phyloP scores from a whole-genome alignment of 35 echinoderm and acorn worm species.

The Stichopus chloronotus region DNA sequence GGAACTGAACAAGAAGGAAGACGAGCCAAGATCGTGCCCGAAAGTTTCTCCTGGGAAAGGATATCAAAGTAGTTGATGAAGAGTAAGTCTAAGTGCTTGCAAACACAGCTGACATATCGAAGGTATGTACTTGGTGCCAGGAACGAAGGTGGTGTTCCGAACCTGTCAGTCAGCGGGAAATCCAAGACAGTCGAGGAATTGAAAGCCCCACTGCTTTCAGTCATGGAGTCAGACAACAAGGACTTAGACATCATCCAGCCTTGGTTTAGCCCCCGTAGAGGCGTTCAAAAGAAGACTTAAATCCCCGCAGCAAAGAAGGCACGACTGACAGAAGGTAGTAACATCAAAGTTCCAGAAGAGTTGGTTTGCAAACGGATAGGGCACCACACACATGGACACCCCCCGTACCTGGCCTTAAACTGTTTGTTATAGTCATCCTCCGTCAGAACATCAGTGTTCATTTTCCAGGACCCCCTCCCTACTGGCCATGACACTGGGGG shows the following conservation, averaged over 20 bases:
- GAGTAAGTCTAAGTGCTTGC: slow-evolving; percentile 3
- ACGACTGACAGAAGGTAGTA: neutral
- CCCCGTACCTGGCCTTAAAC: too few species aligned
- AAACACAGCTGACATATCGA: slow-evolving; percentile 28
- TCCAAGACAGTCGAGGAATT: slow-evolving; percentile 28
- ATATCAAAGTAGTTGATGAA: slow-evolving; percentile 28
- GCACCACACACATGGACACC: too few species aligned
- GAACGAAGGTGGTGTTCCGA: slow-evolving; percentile 48
- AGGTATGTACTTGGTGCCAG: slow-evolving; percentile 18
- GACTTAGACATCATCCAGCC: neutral
- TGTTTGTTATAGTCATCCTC: too few species aligned
- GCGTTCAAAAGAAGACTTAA: neutral
- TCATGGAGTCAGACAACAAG: neutral
- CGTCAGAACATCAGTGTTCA: too few species aligned
- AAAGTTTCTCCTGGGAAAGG: slow-evolving; percentile 22
- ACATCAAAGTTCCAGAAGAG: neutral
- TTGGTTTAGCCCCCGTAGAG: neutral
- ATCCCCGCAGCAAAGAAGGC: neutral
- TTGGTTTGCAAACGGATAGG: slow-evolving; percentile 17
- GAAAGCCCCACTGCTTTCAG: neutral
- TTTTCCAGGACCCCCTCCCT: too few species aligned
- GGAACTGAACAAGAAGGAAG: neutral
- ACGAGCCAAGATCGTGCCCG: neutral
- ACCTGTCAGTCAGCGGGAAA: slow-evolving; percentile 24
- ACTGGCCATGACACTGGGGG: too few species aligned